A percentile compares a stretch with the other conserved stretches of the same genome.
phyloP scores from a whole-genome alignment of 2,888 invertebrate species.

The Ichneumoninae sp. region DNA sequence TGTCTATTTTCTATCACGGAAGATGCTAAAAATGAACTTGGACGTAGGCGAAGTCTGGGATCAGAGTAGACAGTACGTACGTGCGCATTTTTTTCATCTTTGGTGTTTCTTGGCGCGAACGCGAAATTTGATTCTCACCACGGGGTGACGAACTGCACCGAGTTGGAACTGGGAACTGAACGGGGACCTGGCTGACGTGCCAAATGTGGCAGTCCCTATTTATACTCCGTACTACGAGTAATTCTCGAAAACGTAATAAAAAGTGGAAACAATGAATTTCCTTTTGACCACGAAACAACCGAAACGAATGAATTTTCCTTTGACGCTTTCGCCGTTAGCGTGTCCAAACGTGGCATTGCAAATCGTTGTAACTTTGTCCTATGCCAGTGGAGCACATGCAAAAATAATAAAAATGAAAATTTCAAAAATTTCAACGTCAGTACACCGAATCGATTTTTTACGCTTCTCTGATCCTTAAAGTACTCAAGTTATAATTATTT shows the following conservation, averaged over 20 bases:
- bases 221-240: constrained; percentile 36
- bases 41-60: constrained; percentile 5
- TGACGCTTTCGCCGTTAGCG: neutral
- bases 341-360: neutral
- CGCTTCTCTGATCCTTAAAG: neutral
- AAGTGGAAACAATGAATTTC: constrained; percentile 38
- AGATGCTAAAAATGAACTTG: neutral
- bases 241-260: constrained; percentile 45
- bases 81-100: constrained; percentile 15
- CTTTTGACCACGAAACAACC: neutral
- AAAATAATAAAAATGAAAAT: neutral
- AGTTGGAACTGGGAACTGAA: constrained; percentile 56
- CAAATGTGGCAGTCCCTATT: constrained; percentile 61
- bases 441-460: neutral
- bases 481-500: neutral
- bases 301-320: constrained; percentile 7
- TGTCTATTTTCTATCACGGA: neutral
- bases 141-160: constrained; percentile 64
- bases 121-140: constrained; percentile 57
- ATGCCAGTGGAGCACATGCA: neutral
- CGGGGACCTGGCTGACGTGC: constrained; percentile 47
- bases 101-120: constrained; percentile 38
- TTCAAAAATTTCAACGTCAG: neutral
- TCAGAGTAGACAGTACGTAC: neutral
- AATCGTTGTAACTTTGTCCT: neutral